A percentile compares a stretch with the other conserved stretches of the same genome.
Conservation (phyloP, 2,113 vertebrate species). For the Elanus axillaris region DNA sequence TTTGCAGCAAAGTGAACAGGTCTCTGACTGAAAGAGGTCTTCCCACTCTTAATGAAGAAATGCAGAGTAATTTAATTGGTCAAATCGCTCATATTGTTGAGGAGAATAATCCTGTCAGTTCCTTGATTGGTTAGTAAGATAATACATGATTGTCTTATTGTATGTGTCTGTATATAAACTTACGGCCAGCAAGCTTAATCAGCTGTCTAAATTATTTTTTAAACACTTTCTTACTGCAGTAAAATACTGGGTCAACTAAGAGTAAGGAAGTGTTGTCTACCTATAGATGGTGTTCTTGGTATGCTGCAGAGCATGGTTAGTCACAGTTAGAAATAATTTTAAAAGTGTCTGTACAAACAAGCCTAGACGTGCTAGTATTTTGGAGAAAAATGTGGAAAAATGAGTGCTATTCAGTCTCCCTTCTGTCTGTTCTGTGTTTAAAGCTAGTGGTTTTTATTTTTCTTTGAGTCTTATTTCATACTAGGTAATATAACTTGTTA, state of each 20-base stretch:
- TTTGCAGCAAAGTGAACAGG: conserved; percentile 84
- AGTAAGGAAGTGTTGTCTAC: not conserved
- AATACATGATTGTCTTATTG: not conserved
- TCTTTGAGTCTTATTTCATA: not conserved
- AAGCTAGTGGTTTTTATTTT: not conserved
- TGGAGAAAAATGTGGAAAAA: not conserved
- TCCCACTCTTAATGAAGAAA: conserved; percentile 72
- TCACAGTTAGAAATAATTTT: not conserved
- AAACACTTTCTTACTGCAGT: not conserved
- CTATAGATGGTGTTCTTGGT: not conserved
- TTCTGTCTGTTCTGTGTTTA: not conserved
- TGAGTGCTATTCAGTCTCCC: not conserved
- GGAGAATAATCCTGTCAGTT: conserved; percentile 82
- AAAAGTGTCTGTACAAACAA: not conserved
- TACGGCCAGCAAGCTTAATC: not conserved
- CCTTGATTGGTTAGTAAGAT: conserved; percentile 84
- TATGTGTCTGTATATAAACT: not conserved
- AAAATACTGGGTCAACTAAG: not conserved
- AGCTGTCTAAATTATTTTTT: not conserved
- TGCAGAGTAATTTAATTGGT: conserved; percentile 81
- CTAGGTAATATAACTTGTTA: not conserved
- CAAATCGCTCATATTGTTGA: conserved; percentile 84
- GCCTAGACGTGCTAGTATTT: not conserved
- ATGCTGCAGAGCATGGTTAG: not conserved
- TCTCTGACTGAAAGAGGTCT: conserved; percentile 80